phyloP scores from a whole-genome alignment of 2,888 invertebrate genomes.

The Ennomos erosarius region DNA sequence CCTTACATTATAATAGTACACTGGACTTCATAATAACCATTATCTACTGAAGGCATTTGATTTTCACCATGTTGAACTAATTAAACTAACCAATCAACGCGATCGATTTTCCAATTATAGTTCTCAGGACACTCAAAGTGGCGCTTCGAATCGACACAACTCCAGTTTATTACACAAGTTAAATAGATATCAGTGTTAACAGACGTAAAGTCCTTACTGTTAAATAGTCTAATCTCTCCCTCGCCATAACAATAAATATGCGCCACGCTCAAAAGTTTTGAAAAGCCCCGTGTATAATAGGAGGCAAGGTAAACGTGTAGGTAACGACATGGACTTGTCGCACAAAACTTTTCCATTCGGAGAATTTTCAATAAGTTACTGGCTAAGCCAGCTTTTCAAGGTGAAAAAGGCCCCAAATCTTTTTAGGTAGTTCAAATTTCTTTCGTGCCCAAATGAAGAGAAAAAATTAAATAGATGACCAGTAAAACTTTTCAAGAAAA shows the following conservation, averaged over 20 bases:
- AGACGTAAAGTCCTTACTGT: slow-evolving; percentile 6
- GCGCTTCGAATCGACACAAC: no score
- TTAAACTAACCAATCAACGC: no score
- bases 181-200: no score
- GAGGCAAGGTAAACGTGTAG: slow-evolving; percentile 39
- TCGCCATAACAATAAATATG: slow-evolving; percentile 57
- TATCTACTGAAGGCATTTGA: no score
- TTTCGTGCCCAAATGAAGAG: neutral
- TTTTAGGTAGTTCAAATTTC: slow-evolving; percentile 1
- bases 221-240: slow-evolving; percentile 7
- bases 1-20: no score
- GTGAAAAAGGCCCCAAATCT: slow-evolving; percentile 14
- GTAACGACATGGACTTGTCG: slow-evolving; percentile 28
- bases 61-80: no score
- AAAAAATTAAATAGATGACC: neutral
- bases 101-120: no score
- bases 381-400: slow-evolving; percentile 14
- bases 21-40: no score
- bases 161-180: no score
- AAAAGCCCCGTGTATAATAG: slow-evolving; percentile 45
- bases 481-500: no score
- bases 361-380: slow-evolving; percentile 26
- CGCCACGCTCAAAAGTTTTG: slow-evolving; percentile 40
- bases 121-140: no score
- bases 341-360: slow-evolving; percentile 22